Percentiles rank a stretch among this genome's conserved stretches.
Conservation (phyloP, 1,140 invertebrate species). For the Amyelois transitella region DNA sequence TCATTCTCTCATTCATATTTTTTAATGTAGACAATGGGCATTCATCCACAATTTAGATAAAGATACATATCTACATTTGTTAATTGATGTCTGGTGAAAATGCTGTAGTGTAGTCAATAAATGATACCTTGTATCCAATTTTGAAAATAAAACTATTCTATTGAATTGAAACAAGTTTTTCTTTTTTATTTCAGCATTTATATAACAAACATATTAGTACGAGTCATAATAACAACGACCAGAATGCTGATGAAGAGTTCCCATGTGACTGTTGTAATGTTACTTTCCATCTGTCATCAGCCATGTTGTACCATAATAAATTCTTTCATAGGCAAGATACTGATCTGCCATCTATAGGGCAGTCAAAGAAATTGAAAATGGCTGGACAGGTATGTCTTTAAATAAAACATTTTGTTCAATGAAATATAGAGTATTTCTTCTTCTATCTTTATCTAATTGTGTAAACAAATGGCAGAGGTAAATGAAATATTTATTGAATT, state of each 20-base stretch:
- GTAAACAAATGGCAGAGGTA: no score
- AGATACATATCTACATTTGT: no score
- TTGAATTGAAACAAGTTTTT: neutral
- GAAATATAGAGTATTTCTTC: neutral
- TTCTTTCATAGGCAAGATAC: slow-evolving; percentile 77
- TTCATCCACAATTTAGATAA: no score
- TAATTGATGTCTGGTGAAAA: no score
- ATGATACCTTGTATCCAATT: no score
- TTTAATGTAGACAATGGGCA: no score
- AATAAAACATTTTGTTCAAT: neutral
- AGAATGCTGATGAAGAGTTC: slow-evolving; percentile 51
- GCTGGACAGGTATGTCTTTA: slow-evolving; percentile 48
- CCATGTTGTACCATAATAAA: slow-evolving; percentile 78
- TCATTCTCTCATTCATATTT: no score
- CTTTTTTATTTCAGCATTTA: slow-evolving; percentile 69
- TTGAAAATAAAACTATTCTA: no score
- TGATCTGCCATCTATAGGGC: slow-evolving; percentile 45
- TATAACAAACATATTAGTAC: slow-evolving; percentile 76
- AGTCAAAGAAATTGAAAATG: slow-evolving; percentile 57
- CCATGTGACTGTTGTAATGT: slow-evolving; percentile 77
- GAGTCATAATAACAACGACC: slow-evolving; percentile 53
- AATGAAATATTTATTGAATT: no score
- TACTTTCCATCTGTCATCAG: slow-evolving; percentile 76
- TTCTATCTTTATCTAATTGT: no score
- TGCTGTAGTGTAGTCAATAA: no score